phyloP scores from a whole-genome alignment of 1,140 invertebrate species.

The Delia radicum region DNA sequence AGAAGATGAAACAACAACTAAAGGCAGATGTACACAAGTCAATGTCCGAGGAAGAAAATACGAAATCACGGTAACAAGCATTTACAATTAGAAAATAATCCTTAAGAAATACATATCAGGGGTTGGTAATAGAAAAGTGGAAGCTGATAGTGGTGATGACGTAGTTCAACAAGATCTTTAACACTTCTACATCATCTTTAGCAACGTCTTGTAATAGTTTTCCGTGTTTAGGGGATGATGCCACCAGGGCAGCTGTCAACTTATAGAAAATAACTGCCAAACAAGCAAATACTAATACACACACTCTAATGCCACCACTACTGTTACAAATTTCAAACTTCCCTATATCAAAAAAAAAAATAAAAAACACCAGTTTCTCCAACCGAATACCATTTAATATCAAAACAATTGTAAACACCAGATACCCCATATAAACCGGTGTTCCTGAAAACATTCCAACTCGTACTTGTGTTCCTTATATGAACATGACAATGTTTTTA shows the following conservation, averaged over 20 bases:
- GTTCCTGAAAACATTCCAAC: not conserved
- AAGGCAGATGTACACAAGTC: constrained; percentile 14
- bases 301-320: not conserved
- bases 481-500: not conserved
- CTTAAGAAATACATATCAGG: not conserved
- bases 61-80: not conserved
- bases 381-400: not conserved
- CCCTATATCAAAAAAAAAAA: no score
- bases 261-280: not conserved
- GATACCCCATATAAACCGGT: constrained; percentile 6
- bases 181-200: not conserved
- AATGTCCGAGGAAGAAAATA: not conserved
- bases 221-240: constrained; percentile 7
- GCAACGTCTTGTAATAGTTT: not conserved
- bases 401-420: constrained; percentile 17
- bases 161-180: constrained; percentile 21
- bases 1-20: not conserved
- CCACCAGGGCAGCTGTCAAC: constrained; percentile 19
- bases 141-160: not conserved
- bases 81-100: not conserved
- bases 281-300: not conserved
- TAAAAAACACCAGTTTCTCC: not conserved
- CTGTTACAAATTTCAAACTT: not conserved
- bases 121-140: not conserved
- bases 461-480: not conserved